Percentiles rank a stretch among this genome's conserved stretches.
phyloP scores from a whole-genome alignment of 2,888 invertebrate genomes.

The Pristionchus fissidentatus region DNA sequence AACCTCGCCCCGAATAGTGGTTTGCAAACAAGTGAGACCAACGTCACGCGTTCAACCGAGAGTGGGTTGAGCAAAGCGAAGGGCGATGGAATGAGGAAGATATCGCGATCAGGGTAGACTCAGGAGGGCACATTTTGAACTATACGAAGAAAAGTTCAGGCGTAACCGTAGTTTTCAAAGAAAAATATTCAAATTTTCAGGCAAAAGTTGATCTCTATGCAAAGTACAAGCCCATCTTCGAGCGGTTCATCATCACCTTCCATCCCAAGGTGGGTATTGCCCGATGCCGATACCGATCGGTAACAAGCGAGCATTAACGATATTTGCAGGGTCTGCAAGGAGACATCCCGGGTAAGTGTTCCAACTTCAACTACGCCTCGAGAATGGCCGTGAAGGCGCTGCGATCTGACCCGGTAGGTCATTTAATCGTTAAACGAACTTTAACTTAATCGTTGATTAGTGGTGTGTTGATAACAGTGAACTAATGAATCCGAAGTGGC shows the following conservation, averaged over 20 bases:
- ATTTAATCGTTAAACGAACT: not conserved
- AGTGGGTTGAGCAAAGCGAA: too few species aligned
- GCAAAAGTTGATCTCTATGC: constrained; percentile 60
- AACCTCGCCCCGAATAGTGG: too few species aligned
- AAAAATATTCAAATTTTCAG: too few species aligned
- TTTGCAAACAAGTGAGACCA: too few species aligned
- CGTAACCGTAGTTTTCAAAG: too few species aligned
- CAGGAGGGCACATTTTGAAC: too few species aligned
- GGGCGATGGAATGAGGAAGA: too few species aligned
- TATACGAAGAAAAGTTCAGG: too few species aligned
- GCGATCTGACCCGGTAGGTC: constrained; percentile 58
- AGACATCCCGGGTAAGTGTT: constrained; percentile 72
- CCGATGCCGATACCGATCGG: not conserved
- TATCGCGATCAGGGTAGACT: too few species aligned
- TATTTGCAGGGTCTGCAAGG: constrained; percentile 55
- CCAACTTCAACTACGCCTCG: constrained; percentile 69
- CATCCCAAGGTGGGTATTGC: constrained; percentile 63
- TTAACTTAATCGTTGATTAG: too few species aligned
- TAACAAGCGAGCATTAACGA: not conserved
- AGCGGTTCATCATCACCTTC: constrained; percentile 69
- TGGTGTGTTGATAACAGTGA: not conserved
- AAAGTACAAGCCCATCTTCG: constrained; percentile 65
- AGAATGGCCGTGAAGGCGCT: constrained; percentile 63
- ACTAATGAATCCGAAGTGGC: not conserved
- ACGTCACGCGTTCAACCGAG: too few species aligned